A percentile compares a stretch with the other conserved stretches of the same genome.
Evolutionary conservation across 2,113 vertebrate genomes (phyloP).

Genomic region (Canis aureus): DNA sequence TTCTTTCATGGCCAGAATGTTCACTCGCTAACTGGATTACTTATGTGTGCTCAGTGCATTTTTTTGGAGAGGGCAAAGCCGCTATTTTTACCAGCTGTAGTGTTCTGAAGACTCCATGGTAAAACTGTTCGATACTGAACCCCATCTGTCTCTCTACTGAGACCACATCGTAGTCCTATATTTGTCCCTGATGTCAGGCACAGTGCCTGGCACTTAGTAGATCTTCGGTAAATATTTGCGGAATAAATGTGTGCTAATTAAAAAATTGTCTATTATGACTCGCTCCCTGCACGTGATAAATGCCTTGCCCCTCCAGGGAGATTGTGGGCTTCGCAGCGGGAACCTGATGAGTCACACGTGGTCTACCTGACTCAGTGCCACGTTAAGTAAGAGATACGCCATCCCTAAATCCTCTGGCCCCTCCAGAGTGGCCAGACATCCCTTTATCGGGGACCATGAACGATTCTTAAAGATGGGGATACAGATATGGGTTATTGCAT

Average conservation of each 20-base stretch:
- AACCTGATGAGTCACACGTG: neutral
- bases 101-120: conserved; percentile 23
- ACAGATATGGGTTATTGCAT: neutral
- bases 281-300: neutral
- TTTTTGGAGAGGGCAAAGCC: neutral
- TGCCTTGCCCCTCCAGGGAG: neutral
- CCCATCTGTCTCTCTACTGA: conserved; percentile 1
- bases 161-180: neutral
- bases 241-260: neutral
- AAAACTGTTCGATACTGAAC: neutral
- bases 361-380: neutral
- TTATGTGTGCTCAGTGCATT: conserved; percentile 1
- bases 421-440: neutral
- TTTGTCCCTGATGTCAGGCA: neutral
- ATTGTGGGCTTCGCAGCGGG: neutral
- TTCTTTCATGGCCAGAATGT: neutral
- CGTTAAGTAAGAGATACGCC: neutral
- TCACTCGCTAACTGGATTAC: conserved; percentile 6
- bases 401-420: neutral
- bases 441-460: neutral
- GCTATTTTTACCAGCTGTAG: conserved; percentile 64
- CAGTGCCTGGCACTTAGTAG: conserved; percentile 53
- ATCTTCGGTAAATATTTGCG: conserved; percentile 70
- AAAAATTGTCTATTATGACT: neutral
- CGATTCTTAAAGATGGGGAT: neutral